Evolutionary conservation across 2,888 invertebrate species (phyloP).

Genomic region (Apamea epomidion): DNA sequence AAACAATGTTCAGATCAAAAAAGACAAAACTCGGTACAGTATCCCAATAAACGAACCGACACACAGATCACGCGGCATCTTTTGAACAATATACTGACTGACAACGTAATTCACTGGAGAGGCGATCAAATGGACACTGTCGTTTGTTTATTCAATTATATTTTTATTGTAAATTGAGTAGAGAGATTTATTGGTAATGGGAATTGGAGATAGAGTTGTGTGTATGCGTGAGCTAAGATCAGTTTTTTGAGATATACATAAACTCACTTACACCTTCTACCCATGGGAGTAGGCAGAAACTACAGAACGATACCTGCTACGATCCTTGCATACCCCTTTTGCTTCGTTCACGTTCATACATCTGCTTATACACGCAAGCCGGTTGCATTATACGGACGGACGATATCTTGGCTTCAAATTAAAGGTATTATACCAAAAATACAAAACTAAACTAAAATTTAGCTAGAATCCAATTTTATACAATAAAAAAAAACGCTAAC

Average conservation of each 20-base stretch:
- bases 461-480: background rate
- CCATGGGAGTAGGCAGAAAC: background rate
- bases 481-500: background rate
- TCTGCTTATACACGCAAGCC: background rate
- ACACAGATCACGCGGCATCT: conserved; percentile 63
- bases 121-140: conserved; percentile 53
- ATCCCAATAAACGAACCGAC: conserved; percentile 26
- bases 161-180: conserved; percentile 35
- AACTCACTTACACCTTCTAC: background rate
- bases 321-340: background rate
- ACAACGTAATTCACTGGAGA: conserved; percentile 62
- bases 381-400: background rate
- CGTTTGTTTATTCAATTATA: conserved; percentile 61
- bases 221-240: background rate
- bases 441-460: background rate
- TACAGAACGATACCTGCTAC: no score
- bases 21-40: conserved; percentile 2
- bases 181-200: conserved; percentile 51
- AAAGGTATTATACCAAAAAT: background rate
- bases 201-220: background rate
- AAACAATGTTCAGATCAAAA: background rate
- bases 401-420: background rate
- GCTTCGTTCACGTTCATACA: background rate
- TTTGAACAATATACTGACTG: conserved; percentile 68
- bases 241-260: background rate